Conservation (phyloP, 1,140 invertebrate species). For the Heliothis virescens region DNA sequence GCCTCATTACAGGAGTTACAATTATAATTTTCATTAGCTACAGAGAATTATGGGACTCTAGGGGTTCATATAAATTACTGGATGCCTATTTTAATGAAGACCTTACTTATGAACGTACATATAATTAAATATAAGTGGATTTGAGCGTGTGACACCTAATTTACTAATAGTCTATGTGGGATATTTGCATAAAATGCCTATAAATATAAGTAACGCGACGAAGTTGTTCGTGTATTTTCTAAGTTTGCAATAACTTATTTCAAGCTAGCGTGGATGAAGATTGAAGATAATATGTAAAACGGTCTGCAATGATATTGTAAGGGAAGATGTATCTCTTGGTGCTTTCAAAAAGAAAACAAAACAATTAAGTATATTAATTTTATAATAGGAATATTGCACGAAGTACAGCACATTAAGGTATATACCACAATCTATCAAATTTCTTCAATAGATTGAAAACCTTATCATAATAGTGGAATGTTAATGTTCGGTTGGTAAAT, state of each 20-base stretch:
- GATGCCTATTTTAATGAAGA: slow-evolving; percentile 10
- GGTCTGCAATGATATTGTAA: background rate
- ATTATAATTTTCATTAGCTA: slow-evolving; percentile 15
- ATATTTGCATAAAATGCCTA: slow-evolving; percentile 36
- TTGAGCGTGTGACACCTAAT: slow-evolving; percentile 36
- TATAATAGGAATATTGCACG: background rate
- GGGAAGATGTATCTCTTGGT: slow-evolving; percentile 4
- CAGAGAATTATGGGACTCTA: slow-evolving; percentile 15
- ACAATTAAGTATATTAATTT: background rate
- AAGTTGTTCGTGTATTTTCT: slow-evolving; percentile 18
- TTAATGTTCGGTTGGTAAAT: no score
- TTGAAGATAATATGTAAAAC: slow-evolving; percentile 32
- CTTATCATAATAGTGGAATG: no score
- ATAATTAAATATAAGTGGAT: slow-evolving; percentile 2
- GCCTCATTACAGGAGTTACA: slow-evolving; percentile 26
- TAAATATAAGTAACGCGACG: slow-evolving; percentile 22
- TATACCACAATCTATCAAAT: no score
- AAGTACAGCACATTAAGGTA: no score
- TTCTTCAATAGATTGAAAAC: no score
- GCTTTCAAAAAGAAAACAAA: background rate
- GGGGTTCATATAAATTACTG: background rate
- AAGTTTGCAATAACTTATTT: slow-evolving; percentile 23
- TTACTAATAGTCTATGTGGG: slow-evolving; percentile 6
- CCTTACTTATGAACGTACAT: slow-evolving; percentile 21
- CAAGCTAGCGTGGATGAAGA: slow-evolving; percentile 22